Percentiles rank a stretch among this genome's conserved stretches.
phyloP scores from a whole-genome alignment of 2,113 vertebrate genomes.

The Probosciger aterrimus region DNA sequence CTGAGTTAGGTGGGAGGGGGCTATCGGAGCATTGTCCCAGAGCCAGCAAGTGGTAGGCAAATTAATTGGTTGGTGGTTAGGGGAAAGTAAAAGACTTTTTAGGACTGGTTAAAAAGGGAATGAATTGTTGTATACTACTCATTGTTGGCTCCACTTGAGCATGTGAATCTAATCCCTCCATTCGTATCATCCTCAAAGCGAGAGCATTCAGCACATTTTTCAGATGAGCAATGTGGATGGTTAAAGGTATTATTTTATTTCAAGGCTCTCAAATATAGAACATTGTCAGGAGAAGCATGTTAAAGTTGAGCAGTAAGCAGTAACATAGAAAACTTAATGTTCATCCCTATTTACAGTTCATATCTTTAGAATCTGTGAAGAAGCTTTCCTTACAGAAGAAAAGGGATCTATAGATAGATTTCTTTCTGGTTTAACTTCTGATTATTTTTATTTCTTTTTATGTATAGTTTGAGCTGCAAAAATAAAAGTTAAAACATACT shows the following conservation, averaged over 20 bases:
- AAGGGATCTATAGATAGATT: not conserved
- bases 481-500: not conserved
- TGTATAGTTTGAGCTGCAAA: not conserved
- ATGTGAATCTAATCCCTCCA: not conserved
- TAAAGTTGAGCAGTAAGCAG: not conserved
- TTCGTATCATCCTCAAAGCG: not conserved
- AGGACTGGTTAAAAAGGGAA: constrained; percentile 18
- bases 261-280: not conserved
- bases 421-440: not conserved
- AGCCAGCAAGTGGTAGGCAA: constrained; percentile 13
- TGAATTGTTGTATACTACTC: not conserved
- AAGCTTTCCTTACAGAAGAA: not conserved
- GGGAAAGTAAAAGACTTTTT: constrained; percentile 37
- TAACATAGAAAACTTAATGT: not conserved
- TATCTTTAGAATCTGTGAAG: not conserved
- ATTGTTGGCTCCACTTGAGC: not conserved
- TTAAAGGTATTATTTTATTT: not conserved
- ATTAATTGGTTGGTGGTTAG: constrained; percentile 62
- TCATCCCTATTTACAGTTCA: not conserved
- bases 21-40: constrained; percentile 22
- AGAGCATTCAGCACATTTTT: not conserved
- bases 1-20: constrained; percentile 12
- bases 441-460: not conserved
- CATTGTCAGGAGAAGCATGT: not conserved
- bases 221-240: not conserved